Evolutionary conservation across 2,797 vertebrate species (phyloP).

Genomic region (Thalassophryne amazonica): DNA sequence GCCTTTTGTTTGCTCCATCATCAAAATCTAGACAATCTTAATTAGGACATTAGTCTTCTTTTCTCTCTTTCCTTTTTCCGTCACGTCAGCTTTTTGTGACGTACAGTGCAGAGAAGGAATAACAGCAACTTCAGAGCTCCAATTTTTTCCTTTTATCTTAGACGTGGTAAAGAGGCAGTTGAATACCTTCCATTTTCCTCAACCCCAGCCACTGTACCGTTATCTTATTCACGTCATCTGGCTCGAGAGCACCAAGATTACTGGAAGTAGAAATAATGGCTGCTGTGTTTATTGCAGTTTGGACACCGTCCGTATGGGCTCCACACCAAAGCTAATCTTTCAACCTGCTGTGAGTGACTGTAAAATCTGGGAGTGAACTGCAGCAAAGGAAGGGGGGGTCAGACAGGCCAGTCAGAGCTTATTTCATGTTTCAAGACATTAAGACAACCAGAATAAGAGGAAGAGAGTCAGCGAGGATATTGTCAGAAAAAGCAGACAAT

Average conservation of each 20-base stretch:
- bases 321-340: slow-evolving; percentile 68
- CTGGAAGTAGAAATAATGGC: slow-evolving; percentile 73
- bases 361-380: slow-evolving; percentile 53
- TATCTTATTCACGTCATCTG: slow-evolving; percentile 69
- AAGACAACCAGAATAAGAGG: slow-evolving; percentile 37
- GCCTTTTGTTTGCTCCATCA: slow-evolving; percentile 59
- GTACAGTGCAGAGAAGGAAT: slow-evolving; percentile 40
- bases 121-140: slow-evolving; percentile 52
- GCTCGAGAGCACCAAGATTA: slow-evolving; percentile 62
- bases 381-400: slow-evolving; percentile 23
- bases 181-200: slow-evolving; percentile 44
- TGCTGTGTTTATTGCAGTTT: slow-evolving; percentile 67
- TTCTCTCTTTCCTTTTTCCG: slow-evolving; percentile 55
- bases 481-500: slow-evolving; percentile 25
- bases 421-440: slow-evolving; percentile 20
- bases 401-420: slow-evolving; percentile 39
- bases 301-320: slow-evolving; percentile 65
- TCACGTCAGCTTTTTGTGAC: slow-evolving; percentile 65
- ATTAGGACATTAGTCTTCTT: slow-evolving; percentile 67
- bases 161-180: slow-evolving; percentile 16
- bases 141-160: slow-evolving; percentile 40
- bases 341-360: slow-evolving; percentile 54
- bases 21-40: slow-evolving; percentile 71
- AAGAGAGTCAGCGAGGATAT: slow-evolving; percentile 1
- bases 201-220: slow-evolving; percentile 40